Conservation (phyloP, 2,888 invertebrate genomes). For the Tethea ocularis region DNA sequence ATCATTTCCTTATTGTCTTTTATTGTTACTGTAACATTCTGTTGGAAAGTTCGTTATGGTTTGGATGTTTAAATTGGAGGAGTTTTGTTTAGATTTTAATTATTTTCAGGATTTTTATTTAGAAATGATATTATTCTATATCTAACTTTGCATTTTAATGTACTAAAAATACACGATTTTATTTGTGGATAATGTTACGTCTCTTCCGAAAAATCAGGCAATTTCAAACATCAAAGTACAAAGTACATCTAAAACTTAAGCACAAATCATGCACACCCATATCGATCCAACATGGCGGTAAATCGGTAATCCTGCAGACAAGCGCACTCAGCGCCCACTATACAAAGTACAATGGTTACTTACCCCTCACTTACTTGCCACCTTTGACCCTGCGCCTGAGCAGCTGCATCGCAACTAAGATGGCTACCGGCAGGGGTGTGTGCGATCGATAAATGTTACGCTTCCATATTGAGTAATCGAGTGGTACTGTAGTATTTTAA, state of each 20-base stretch:
- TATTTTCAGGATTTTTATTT: too few species aligned
- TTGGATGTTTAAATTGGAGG: too few species aligned
- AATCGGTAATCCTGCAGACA: slow-evolving; percentile 57
- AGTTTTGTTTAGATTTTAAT: too few species aligned
- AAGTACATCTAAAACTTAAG: background rate
- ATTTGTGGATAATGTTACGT: too few species aligned
- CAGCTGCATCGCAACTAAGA: slow-evolving; percentile 72
- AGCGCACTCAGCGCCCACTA: slow-evolving; percentile 63
- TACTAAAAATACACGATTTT: too few species aligned
- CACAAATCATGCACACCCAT: slow-evolving; percentile 25
- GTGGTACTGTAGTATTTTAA: slow-evolving; percentile 18
- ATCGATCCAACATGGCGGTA: slow-evolving; percentile 60
- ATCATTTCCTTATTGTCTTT: slow-evolving; percentile 29
- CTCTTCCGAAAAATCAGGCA: background rate
- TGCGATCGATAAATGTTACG: slow-evolving; percentile 66
- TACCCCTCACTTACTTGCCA: slow-evolving; percentile 53
- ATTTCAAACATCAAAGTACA: background rate
- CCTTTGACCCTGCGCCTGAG: slow-evolving; percentile 78
- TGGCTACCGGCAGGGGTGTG: slow-evolving; percentile 66
- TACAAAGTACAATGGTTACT: slow-evolving; percentile 58
- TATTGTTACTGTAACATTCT: slow-evolving; percentile 20
- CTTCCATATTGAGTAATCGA: slow-evolving; percentile 27
- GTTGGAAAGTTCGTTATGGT: slow-evolving; percentile 2
- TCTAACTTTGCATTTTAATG: too few species aligned
- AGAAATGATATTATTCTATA: too few species aligned